A percentile compares a stretch with the other conserved stretches of the same genome.
Evolutionary conservation across 2,113 vertebrate species (phyloP).

Genomic region (Cavia aperea): DNA sequence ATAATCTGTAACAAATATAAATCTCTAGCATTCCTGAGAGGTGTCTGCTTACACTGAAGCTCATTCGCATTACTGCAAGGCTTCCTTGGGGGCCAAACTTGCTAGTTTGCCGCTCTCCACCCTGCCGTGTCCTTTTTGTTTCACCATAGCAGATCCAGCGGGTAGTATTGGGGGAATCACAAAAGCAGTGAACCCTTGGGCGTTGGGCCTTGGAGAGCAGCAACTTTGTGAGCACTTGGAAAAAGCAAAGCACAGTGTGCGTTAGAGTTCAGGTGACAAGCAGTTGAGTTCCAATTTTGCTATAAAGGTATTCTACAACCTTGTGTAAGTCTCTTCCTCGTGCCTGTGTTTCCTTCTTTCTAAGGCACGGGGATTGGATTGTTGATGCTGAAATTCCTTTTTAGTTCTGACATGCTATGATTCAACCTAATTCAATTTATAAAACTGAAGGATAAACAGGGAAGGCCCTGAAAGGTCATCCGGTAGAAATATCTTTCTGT

Average conservation of each 20-base stretch:
- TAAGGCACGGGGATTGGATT: background rate
- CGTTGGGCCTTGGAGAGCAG: background rate
- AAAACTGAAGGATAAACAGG: slow-evolving; percentile 25
- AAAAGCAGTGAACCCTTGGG: background rate
- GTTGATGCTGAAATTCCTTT: background rate
- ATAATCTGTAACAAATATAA: background rate
- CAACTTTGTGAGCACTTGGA: background rate
- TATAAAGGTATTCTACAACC: background rate
- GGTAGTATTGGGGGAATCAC: background rate
- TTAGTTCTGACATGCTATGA: background rate
- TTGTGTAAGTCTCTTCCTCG: background rate
- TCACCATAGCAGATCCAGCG: background rate
- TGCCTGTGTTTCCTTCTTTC: background rate
- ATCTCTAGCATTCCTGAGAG: background rate
- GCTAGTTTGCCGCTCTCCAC: background rate
- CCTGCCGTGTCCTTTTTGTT: background rate
- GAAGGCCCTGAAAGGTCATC: slow-evolving; percentile 1
- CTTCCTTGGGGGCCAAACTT: background rate
- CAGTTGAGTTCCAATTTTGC: background rate
- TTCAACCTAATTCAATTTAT: slow-evolving; percentile 13
- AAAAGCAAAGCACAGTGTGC: background rate
- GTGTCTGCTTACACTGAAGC: background rate
- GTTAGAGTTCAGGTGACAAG: background rate
- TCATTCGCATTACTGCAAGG: background rate
- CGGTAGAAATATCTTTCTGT: background rate